Evolutionary conservation across 2,797 vertebrate species (phyloP).

Genomic region (Sandelia bainsii): DNA sequence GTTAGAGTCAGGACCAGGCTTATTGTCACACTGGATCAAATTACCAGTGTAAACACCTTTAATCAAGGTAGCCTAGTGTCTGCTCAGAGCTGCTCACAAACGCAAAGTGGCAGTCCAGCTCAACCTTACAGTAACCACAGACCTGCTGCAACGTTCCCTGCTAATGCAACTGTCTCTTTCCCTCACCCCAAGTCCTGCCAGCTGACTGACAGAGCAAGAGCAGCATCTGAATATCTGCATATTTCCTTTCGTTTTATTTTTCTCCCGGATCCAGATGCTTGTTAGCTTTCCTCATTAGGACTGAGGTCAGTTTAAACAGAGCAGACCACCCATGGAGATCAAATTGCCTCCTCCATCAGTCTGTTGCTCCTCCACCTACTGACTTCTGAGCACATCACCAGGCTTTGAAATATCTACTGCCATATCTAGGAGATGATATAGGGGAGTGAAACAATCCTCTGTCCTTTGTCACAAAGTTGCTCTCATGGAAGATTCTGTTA

Average conservation of each 20-base stretch:
- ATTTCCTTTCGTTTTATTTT: constrained; percentile 10
- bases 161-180: constrained; percentile 48
- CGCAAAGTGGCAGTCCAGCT: constrained; percentile 71
- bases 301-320: constrained; percentile 62
- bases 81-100: constrained; percentile 73
- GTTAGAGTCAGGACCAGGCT: constrained; percentile 60
- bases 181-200: constrained; percentile 9
- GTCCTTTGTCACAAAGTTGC: constrained; percentile 36
- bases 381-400: constrained; percentile 29
- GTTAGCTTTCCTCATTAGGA: constrained; percentile 68
- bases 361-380: constrained; percentile 20
- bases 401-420: constrained; percentile 39
- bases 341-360: constrained; percentile 43
- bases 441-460: constrained; percentile 17
- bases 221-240: constrained; percentile 34
- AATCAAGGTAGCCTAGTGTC: constrained; percentile 78
- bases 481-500: constrained; percentile 52
- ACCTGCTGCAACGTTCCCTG: constrained; percentile 55
- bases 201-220: neutral
- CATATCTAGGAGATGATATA: constrained; percentile 35
- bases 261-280: constrained; percentile 41
- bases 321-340: constrained; percentile 75
- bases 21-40: constrained; percentile 83
- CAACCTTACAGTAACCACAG: constrained; percentile 69
- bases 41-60: constrained; percentile 83